Conservation (phyloP, 1,140 invertebrate species). For the Himalopsyche phryganea region DNA sequence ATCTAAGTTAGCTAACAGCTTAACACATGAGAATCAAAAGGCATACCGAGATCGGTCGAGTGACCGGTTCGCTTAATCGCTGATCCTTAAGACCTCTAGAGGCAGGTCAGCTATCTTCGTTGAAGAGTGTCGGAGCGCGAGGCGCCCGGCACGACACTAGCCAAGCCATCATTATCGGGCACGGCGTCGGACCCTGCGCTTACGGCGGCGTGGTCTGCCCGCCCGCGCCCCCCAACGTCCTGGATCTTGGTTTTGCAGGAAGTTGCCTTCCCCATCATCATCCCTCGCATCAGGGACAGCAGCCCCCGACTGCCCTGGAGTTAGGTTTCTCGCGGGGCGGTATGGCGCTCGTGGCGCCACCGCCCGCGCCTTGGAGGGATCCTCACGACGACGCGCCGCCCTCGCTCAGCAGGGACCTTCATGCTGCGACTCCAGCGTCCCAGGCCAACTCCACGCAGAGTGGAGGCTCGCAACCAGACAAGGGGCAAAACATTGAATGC, state of each 20-base stretch:
- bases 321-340: slow-evolving; percentile 48
- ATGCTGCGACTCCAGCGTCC: slow-evolving; percentile 69
- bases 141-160: slow-evolving; percentile 31
- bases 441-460: slow-evolving; percentile 73
- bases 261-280: no score
- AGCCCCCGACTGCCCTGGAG: slow-evolving; percentile 46
- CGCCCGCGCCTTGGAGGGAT: slow-evolving; percentile 65
- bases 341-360: slow-evolving; percentile 69
- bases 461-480: slow-evolving; percentile 72
- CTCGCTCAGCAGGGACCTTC: slow-evolving; percentile 48
- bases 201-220: slow-evolving; percentile 45
- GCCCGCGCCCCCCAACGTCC: slow-evolving; percentile 37
- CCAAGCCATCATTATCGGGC: slow-evolving; percentile 49
- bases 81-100: no score
- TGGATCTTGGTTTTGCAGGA: no score
- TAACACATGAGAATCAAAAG: no score
- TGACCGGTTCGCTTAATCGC: no score
- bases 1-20: no score
- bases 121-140: slow-evolving; percentile 31
- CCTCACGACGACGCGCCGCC: slow-evolving; percentile 51
- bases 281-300: slow-evolving; percentile 37
- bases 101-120: slow-evolving; percentile 24
- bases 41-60: no score
- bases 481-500: slow-evolving; percentile 92
- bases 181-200: slow-evolving; percentile 47